Conservation (phyloP, 2,888 invertebrate genomes). For the Drosophila tanythrix region DNA sequence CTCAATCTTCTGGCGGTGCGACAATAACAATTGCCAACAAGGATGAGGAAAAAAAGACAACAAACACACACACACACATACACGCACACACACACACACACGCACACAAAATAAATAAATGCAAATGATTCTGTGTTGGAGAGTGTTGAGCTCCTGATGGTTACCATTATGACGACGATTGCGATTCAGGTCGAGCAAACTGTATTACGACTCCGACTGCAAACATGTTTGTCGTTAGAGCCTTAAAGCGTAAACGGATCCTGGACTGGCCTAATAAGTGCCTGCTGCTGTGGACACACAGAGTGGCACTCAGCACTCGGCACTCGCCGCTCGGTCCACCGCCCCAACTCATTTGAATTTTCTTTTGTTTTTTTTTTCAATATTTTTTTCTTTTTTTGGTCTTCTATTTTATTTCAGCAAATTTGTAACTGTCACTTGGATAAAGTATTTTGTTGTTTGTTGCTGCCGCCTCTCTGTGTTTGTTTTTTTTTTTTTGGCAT, state of each 20-base stretch:
- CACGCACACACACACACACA: slow-evolving; percentile 4
- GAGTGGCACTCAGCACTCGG: background rate
- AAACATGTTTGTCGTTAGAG: slow-evolving; percentile 12
- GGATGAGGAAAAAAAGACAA: background rate
- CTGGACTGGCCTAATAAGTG: slow-evolving; percentile 55
- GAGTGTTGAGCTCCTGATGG: slow-evolving; percentile 55
- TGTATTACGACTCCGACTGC: slow-evolving; percentile 32
- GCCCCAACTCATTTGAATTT: slow-evolving; percentile 61
- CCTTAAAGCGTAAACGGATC: slow-evolving; percentile 14
- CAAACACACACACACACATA: slow-evolving; percentile 12
- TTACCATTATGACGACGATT: slow-evolving; percentile 37
- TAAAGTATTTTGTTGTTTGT: slow-evolving; percentile 42
- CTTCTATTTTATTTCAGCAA: slow-evolving; percentile 66
- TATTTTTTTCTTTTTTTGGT: slow-evolving; percentile 25
- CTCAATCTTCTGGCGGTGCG: slow-evolving; percentile 32
- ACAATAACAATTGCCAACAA: slow-evolving; percentile 56
- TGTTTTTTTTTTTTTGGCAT: slow-evolving; percentile 18
- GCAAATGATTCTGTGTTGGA: slow-evolving; percentile 6
- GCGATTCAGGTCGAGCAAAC: slow-evolving; percentile 35
- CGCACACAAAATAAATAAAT: slow-evolving; percentile 32
- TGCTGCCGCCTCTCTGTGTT: slow-evolving; percentile 9
- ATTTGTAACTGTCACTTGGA: slow-evolving; percentile 80
- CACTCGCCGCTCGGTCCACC: background rate
- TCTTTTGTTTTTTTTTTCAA: slow-evolving; percentile 17
- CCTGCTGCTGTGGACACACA: slow-evolving; percentile 18